These are phyloP conservation scores for Polyommatus icarus DNA, from an alignment of 2,888 invertebrate species.

Conservation along the genomic window DNA sequence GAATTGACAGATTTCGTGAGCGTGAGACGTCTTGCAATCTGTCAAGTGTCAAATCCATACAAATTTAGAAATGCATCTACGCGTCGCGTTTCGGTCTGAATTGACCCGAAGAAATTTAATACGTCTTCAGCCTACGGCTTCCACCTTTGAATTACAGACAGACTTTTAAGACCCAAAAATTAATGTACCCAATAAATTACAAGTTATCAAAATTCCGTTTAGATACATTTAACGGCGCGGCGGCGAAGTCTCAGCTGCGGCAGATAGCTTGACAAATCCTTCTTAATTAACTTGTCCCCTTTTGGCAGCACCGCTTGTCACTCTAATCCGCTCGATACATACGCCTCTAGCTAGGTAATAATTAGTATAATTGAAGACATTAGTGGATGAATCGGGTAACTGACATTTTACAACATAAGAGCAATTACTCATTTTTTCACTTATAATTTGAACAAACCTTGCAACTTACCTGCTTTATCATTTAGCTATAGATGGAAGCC, in stretches of 20 bases:
- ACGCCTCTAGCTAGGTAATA: slow-evolving; percentile 33
- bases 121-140: not conserved
- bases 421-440: no score
- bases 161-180: not conserved
- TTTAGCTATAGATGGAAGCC: no score
- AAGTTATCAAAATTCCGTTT: slow-evolving; percentile 22
- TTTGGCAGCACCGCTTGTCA: slow-evolving; percentile 46
- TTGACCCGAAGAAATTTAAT: no score
- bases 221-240: not conserved
- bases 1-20: no score
- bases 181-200: slow-evolving; percentile 24
- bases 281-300: slow-evolving; percentile 62
- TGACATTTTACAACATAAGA: no score
- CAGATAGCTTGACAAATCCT: slow-evolving; percentile 54
- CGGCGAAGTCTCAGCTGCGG: slow-evolving; percentile 35
- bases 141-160: not conserved
- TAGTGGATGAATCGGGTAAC: no score
- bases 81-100: no score
- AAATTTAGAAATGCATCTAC: no score
- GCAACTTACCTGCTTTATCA: no score
- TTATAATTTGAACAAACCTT: no score
- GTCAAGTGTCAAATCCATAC: no score
- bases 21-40: no score
- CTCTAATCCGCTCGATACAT: slow-evolving; percentile 38
- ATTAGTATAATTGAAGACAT: slow-evolving; percentile 23